Evolutionary conservation across 2,797 vertebrate genomes (phyloP).

Genomic region (Arremon aurantiirostris): DNA sequence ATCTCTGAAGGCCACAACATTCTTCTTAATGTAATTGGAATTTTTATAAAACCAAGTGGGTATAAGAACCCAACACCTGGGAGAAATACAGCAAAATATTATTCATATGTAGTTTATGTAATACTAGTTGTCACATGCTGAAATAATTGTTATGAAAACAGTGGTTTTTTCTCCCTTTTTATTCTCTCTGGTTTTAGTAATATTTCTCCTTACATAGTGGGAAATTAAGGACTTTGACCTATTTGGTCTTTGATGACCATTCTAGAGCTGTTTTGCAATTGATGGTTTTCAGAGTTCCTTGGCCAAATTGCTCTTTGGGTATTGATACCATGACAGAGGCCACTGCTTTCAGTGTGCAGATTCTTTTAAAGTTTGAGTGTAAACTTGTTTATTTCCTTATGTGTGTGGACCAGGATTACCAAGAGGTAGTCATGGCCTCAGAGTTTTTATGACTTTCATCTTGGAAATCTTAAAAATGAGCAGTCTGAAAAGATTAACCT

Average conservation of each 20-base stretch:
- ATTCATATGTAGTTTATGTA: background rate
- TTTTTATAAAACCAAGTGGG: background rate
- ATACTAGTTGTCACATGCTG: background rate
- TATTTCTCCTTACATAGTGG: background rate
- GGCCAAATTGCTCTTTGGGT: background rate
- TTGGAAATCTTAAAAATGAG: slow-evolving; percentile 4
- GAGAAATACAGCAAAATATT: background rate
- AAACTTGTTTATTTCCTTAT: background rate
- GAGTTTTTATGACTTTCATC: background rate
- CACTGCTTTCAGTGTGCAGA: background rate
- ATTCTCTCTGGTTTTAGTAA: background rate
- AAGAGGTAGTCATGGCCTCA: background rate
- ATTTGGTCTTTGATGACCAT: background rate
- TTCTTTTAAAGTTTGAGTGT: background rate
- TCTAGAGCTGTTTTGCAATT: background rate
- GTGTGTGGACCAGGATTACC: background rate
- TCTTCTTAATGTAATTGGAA: background rate
- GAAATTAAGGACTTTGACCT: background rate
- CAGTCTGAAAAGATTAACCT: background rate
- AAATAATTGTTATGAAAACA: background rate
- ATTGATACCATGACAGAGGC: background rate
- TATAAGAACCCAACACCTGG: background rate
- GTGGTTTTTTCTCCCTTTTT: background rate
- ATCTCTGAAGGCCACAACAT: background rate
- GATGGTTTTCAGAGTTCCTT: background rate